Conservation (phyloP, 2,797 vertebrate species). For the Leucoraja ocellata region DNA sequence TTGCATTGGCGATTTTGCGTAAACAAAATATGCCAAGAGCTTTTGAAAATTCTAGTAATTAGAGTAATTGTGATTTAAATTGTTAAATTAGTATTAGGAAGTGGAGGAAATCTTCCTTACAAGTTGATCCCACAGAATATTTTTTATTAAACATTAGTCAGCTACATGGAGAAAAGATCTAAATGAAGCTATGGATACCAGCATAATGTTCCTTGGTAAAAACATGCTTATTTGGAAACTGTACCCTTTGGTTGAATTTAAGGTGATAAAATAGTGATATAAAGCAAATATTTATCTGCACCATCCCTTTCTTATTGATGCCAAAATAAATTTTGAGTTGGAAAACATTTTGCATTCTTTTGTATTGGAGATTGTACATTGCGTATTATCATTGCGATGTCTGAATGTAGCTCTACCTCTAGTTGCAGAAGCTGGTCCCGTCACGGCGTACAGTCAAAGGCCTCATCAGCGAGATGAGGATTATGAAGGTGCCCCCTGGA, state of each 20-base stretch:
- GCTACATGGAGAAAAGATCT: background rate
- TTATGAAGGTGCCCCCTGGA: slow-evolving; percentile 95
- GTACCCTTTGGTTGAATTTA: slow-evolving; percentile 30
- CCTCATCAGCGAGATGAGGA: slow-evolving; percentile 84
- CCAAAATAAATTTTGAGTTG: background rate
- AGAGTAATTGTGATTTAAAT: background rate
- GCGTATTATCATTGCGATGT: background rate
- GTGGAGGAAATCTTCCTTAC: background rate
- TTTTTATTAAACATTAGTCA: background rate
- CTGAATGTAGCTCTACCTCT: background rate
- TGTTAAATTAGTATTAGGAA: background rate
- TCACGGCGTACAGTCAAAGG: slow-evolving; percentile 48
- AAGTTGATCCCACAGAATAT: background rate
- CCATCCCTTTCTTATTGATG: background rate
- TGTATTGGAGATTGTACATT: background rate
- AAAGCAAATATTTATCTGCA: background rate
- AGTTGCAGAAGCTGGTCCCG: slow-evolving; percentile 18
- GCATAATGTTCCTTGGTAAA: background rate
- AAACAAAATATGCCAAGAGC: background rate
- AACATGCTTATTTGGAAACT: background rate
- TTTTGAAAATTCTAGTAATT: no score
- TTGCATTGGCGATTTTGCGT: background rate
- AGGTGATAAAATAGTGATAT: background rate
- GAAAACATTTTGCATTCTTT: background rate
- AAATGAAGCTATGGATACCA: no score